phyloP scores from a whole-genome alignment of 2,888 invertebrate genomes.

The Drosophila mayaguana region DNA sequence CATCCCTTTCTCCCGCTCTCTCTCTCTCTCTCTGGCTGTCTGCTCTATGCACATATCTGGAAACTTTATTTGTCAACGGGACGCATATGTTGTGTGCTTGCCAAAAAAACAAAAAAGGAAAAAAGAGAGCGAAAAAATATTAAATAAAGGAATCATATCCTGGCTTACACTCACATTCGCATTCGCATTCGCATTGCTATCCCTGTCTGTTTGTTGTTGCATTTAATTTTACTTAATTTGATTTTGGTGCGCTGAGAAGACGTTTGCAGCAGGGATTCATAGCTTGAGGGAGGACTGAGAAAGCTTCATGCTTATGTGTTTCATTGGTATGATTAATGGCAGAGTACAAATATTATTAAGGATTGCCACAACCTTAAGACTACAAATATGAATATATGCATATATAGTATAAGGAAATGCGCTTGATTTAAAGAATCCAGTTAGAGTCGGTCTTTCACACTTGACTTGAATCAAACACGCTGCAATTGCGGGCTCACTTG shows the following conservation, averaged over 20 bases:
- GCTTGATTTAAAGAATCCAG: too few species aligned
- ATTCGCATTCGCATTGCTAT: constrained; percentile 33
- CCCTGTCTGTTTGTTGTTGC: constrained; percentile 43
- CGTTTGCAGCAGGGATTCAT: neutral
- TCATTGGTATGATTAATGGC: constrained; percentile 1
- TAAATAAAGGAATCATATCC: constrained; percentile 61
- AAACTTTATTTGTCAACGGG: constrained; percentile 79
- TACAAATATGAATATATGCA: too few species aligned
- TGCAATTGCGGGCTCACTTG: neutral
- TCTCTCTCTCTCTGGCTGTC: constrained; percentile 8
- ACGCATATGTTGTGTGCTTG: constrained; percentile 73
- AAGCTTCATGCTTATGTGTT: neutral
- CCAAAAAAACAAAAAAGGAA: constrained; percentile 61
- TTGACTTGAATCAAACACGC: neutral
- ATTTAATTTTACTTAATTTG: constrained; percentile 75
- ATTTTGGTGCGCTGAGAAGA: constrained; percentile 52
- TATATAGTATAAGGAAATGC: too few species aligned
- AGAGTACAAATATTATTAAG: neutral
- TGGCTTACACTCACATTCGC: constrained; percentile 13
- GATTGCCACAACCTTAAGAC: neutral
- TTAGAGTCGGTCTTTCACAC: neutral
- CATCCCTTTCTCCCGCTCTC: neutral
- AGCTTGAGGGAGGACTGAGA: neutral
- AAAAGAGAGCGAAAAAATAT: constrained; percentile 22
- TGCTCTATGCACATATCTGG: constrained; percentile 64